Conservation (phyloP, 2,797 vertebrate species). For the Myotis planiceps region DNA sequence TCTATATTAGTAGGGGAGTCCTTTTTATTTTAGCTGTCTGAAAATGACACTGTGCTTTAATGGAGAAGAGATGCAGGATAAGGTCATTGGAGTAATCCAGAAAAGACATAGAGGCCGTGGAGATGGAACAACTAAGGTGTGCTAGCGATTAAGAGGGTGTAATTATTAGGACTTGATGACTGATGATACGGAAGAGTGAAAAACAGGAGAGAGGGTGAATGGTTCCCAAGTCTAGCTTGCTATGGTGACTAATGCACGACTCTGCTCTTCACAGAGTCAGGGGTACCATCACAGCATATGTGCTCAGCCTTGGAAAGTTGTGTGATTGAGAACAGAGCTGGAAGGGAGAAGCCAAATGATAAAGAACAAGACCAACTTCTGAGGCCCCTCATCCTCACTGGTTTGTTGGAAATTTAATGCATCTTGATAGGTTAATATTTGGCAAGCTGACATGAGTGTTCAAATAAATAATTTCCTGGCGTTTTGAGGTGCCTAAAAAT, state of each 20-base stretch:
- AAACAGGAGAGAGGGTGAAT: background rate
- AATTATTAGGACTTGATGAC: background rate
- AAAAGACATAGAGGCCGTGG: background rate
- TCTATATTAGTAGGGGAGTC: background rate
- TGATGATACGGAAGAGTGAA: background rate
- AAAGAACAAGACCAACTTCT: background rate
- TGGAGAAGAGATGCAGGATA: background rate
- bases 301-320: background rate
- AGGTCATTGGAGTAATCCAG: background rate
- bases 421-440: background rate
- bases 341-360: background rate
- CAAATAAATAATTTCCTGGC: background rate
- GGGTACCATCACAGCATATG: background rate
- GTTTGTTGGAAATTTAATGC: background rate
- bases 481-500: no score
- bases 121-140: background rate
- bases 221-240: background rate
- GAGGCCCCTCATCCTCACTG: background rate
- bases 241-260: background rate
- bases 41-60: background rate
- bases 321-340: background rate
- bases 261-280: background rate
- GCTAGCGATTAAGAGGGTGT: background rate
- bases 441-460: background rate
- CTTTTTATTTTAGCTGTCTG: constrained; percentile 44